These are phyloP conservation scores for Galaxea fascicularis DNA, from an alignment of 92 coral and sea anemone genomes.

Conservation along the genomic window DNA sequence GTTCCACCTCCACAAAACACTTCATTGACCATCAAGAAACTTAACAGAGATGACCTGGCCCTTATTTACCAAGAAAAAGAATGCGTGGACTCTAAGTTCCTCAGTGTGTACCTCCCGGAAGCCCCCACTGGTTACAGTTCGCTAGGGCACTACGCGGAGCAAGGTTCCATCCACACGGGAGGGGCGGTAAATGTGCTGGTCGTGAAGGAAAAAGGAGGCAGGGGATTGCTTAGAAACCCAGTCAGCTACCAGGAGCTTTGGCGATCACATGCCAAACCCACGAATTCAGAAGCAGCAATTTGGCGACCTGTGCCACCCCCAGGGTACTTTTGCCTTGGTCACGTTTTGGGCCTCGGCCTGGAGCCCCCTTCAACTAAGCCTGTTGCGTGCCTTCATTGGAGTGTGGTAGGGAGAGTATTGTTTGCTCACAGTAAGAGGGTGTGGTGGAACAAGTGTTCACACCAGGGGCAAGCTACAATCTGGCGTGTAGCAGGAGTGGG, in stretches of 20 bases:
- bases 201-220: constrained; percentile 69
- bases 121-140: constrained; percentile 77
- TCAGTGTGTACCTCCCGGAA: constrained; percentile 82
- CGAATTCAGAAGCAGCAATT: constrained; percentile 42
- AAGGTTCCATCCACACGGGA: constrained; percentile 29
- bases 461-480: constrained; percentile 64
- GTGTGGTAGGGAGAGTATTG: constrained; percentile 64
- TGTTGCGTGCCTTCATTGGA: constrained; percentile 85
- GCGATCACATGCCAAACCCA: constrained; percentile 48
- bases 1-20: constrained; percentile 70
- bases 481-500: constrained; percentile 68
- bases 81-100: constrained; percentile 66
- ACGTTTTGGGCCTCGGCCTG: constrained; percentile 65
- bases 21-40: constrained; percentile 49
- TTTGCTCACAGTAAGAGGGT: constrained; percentile 54
- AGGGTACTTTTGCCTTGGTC: constrained; percentile 86
- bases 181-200: constrained; percentile 59
- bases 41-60: constrained; percentile 67
- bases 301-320: constrained; percentile 89
- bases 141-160: constrained; percentile 79
- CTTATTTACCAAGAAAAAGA: constrained; percentile 66
- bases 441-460: constrained; percentile 81
- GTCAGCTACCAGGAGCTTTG: constrained; percentile 69
- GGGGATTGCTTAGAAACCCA: constrained; percentile 68
- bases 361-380: constrained; percentile 63